Percentiles rank a stretch among this genome's conserved stretches.
These are phyloP conservation scores for Microchirus variegatus DNA, from an alignment of 2,797 vertebrate genomes.

Conservation along the genomic window DNA sequence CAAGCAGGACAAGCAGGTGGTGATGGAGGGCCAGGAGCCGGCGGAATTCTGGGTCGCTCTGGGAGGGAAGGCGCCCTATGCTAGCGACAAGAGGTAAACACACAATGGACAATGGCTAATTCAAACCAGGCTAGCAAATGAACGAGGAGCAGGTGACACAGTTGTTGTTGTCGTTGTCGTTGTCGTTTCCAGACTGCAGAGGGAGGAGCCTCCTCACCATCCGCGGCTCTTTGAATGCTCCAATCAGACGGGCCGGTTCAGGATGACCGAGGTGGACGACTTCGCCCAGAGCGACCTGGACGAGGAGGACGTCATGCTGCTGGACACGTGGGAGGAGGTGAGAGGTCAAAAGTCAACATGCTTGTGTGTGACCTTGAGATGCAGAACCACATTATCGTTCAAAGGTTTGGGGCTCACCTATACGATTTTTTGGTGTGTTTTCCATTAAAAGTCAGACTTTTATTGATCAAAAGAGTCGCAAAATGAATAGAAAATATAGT, in stretches of 20 bases:
- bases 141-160: neutral
- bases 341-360: neutral
- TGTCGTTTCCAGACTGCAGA: conserved; percentile 82
- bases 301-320: conserved; percentile 91
- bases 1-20: conserved; percentile 86
- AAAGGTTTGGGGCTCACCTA: no score
- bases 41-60: conserved; percentile 90
- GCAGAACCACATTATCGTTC: neutral
- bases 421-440: no score
- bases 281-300: conserved; percentile 90
- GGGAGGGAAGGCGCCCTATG: conserved; percentile 90
- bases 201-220: conserved; percentile 71
- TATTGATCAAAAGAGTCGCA: no score
- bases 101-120: neutral
- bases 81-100: conserved; percentile 87
- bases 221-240: conserved; percentile 93
- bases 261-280: conserved; percentile 87
- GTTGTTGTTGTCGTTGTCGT: neutral
- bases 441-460: no score
- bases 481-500: no score
- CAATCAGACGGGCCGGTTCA: conserved; percentile 89
- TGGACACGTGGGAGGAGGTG: conserved; percentile 96
- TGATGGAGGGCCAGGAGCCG: conserved; percentile 91
- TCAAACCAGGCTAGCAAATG: no score
- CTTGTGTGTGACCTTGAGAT: neutral